Evolutionary conservation across 2,888 invertebrate species (phyloP).

Genomic region (Metalampra italica): DNA sequence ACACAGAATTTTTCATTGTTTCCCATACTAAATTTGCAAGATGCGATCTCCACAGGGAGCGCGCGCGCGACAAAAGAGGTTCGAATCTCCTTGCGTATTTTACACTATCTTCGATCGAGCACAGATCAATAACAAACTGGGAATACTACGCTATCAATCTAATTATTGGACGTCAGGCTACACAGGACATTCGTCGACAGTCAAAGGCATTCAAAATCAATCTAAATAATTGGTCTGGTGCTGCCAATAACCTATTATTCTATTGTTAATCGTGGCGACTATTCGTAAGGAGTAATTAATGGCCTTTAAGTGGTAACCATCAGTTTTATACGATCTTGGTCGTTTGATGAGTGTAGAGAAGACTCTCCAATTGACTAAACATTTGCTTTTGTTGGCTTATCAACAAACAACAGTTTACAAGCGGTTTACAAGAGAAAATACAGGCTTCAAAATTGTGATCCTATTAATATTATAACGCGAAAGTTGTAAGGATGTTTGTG

Average conservation of each 20-base stretch:
- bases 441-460: no score
- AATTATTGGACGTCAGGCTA: not conserved
- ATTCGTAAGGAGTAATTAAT: constrained; percentile 44
- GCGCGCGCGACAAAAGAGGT: no score
- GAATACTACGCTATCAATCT: not conserved
- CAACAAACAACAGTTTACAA: not conserved
- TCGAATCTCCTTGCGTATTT: no score
- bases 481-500: no score
- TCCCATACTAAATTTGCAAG: no score
- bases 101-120: no score
- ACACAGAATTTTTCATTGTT: no score
- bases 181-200: not conserved
- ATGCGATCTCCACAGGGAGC: no score
- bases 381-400: not conserved
- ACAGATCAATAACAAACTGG: no score
- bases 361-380: constrained; percentile 1
- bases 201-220: constrained; percentile 15
- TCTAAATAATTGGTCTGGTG: constrained; percentile 17
- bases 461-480: no score
- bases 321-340: constrained; percentile 29
- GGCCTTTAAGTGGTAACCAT: constrained; percentile 32
- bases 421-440: no score
- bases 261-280: constrained; percentile 30
- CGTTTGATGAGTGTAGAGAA: constrained; percentile 16
- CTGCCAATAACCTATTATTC: constrained; percentile 28